These are phyloP conservation scores for Drosophila baimaii DNA, from an alignment of 1,140 invertebrate genomes.

Conservation along the genomic window DNA sequence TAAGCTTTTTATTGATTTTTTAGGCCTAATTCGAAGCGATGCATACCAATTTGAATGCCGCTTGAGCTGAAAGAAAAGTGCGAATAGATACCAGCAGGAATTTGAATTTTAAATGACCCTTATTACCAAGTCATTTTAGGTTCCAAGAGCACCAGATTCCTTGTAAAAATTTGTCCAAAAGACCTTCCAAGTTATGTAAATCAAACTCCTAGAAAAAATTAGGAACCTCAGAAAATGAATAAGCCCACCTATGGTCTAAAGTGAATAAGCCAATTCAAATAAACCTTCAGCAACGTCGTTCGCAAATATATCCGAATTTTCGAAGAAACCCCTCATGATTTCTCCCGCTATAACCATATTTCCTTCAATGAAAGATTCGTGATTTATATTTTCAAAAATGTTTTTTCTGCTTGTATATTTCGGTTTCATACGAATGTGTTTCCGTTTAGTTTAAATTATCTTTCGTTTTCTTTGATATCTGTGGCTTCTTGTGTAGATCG, in stretches of 20 bases:
- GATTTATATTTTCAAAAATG: conserved; percentile 53
- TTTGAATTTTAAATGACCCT: conserved; percentile 58
- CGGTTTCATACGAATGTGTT: conserved; percentile 43
- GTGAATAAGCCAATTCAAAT: not conserved
- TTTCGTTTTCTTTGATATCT: conserved; percentile 44
- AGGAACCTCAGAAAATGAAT: too few relatives aligned
- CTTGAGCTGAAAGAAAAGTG: conserved; percentile 29
- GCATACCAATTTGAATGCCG: conserved; percentile 48
- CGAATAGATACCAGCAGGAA: conserved; percentile 9
- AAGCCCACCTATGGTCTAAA: too few relatives aligned
- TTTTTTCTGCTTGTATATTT: conserved; percentile 52
- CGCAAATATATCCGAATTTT: not conserved
- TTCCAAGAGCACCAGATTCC: too few relatives aligned
- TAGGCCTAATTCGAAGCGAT: conserved; percentile 13
- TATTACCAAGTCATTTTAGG: too few relatives aligned
- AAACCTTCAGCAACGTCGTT: not conserved
- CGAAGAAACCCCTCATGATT: not conserved
- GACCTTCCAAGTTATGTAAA: too few relatives aligned
- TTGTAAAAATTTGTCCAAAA: too few relatives aligned
- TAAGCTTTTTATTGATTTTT: conserved; percentile 21
- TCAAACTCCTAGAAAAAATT: too few relatives aligned
- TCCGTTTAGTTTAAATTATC: conserved; percentile 37
- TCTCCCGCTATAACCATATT: not conserved
- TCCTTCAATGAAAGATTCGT: conserved; percentile 22
- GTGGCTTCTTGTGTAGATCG: conserved; percentile 49